Evolutionary conservation across 2,113 vertebrate species (phyloP), one percentile per base, ranked within the genome.

Genomic region (Eretmodus cyanostictus): DNA sequence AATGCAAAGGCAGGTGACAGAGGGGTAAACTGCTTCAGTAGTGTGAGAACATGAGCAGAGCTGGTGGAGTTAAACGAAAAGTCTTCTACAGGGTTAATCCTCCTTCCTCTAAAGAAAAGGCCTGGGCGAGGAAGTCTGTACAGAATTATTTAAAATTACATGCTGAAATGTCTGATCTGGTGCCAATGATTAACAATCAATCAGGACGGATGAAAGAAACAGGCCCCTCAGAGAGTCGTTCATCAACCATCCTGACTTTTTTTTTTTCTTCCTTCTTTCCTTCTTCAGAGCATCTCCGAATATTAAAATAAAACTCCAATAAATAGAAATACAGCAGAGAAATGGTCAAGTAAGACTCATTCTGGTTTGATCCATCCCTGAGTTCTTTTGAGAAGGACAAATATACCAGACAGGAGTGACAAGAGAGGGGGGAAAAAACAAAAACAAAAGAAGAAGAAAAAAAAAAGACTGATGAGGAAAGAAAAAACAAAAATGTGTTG

Each of bases 241-340:
- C 91, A 89, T 95, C 92, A 90, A 92, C 90, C 81, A 89, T 94
- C 92, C 85, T 87, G 91, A 92, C 89, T 91, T 91, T 91, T 89
- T 90, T 91, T 82, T 66, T 90, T 91, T 2, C 22, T 91, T 27
- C 22, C 6, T 66, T 66, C 57, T 31, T 66, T 86, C 89, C 85
- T 93, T 91, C 93, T 87, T 93, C 89, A 91, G 93, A 94, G 90
- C 87, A 91, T 95, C 87, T 93, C 93, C 63, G 49, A 89, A 92
- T 86, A 90, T 89, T 93, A 94, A 95, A 95, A 94, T 88, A 87
- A 94, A 96, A 91, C 82, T 92, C 92, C 90, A 96, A 96, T 97
- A 96, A 96, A 96, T 96, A 97, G 84, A 96, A 95, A 94, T 95
- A 96, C 95, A 96, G 96, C 96, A 97, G 96, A 95, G 91, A 95